Base-by-base conservation (phyloP, 2,888 invertebrate species). In the Apoda limacodes region DNA sequence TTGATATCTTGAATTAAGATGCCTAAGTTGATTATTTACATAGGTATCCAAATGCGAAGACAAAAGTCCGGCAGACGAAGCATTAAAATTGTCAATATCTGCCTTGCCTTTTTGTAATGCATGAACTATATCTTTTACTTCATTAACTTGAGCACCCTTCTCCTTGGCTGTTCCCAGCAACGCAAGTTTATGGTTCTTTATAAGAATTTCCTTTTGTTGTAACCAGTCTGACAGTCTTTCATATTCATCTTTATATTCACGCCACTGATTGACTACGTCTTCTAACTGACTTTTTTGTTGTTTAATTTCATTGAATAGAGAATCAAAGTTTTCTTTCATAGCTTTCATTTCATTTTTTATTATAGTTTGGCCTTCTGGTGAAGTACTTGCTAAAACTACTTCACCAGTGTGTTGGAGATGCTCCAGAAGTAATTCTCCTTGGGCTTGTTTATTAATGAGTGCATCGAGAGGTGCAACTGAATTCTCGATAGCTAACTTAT, bases 241-340 rank as follows among this genome's bases (percentile, higher is more conserved):
- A 55, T 92, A 94, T 65, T 95, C 95, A 55, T 95, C 95, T 65
- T 95, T 95, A 70, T 92, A 95, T 38, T 93, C 91, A 32, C 93
- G 85, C 92, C 94, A 93, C 53, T 93, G 91, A 30, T 84, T 83
- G 35, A 94, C 85, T 3, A 90, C 92, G 2, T 86, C 85, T 69
- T 93, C 93, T 11, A 95, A 63, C 57, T 92, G 89, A 45, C 88
- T 88, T 55, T 94, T 93, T 59, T 94, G 93, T 48, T 90, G 85
- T 53, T 88, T 87, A 19, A 95, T 88, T 55, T 95, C 94, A 64
- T 88, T 89, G 63, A 95, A 95, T 4, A 95, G 72, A 40, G 86
- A 84, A 50, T 92, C 89, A 49, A 95, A 95, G 47, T 89, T 92
- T 64, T 94, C 92, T 41, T 89, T 88, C 9, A 94, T 66, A 1